Percentiles rank a stretch among this genome's conserved stretches.
Conservation (phyloP, 2,888 invertebrate genomes). For the Pharmacophagus antenor region DNA sequence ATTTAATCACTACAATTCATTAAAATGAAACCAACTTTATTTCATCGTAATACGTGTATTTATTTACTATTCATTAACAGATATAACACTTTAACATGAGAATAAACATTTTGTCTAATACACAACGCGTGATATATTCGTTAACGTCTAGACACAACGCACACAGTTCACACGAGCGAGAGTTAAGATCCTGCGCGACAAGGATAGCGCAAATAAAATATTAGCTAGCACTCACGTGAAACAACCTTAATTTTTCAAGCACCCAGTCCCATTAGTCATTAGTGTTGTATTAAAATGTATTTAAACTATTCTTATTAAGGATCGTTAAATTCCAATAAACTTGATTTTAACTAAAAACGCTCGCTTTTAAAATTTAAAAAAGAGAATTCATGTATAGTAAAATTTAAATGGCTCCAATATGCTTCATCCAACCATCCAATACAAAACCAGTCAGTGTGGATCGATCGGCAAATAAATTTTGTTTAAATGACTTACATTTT, state of each 20-base stretch:
- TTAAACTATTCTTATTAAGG: too few species aligned
- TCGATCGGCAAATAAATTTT: too few species aligned
- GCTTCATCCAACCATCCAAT: too few species aligned
- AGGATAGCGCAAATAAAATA: not conserved
- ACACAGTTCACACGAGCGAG: constrained; percentile 4
- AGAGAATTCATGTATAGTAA: too few species aligned
- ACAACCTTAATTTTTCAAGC: constrained; percentile 5
- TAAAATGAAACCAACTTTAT: constrained; percentile 12
- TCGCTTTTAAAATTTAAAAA: too few species aligned
- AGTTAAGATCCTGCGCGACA: not conserved
- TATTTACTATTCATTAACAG: constrained; percentile 55
- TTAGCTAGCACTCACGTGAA: constrained; percentile 6
- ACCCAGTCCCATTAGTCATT: not conserved
- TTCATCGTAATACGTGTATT: constrained; percentile 36
- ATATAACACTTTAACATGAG: constrained; percentile 53
- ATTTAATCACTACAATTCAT: not conserved
- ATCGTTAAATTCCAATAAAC: not conserved
- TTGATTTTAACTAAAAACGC: not conserved
- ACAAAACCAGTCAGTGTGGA: too few species aligned
- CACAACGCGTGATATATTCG: constrained; percentile 41
- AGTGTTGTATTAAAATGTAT: too few species aligned
- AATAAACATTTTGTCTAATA: constrained; percentile 49
- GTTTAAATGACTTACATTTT: too few species aligned
- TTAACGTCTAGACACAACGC: constrained; percentile 13
- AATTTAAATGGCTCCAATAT: too few species aligned